A percentile compares a stretch with the other conserved stretches of the same genome.
Conservation (phyloP, 2,888 invertebrate genomes). For the Meteorus colon region DNA sequence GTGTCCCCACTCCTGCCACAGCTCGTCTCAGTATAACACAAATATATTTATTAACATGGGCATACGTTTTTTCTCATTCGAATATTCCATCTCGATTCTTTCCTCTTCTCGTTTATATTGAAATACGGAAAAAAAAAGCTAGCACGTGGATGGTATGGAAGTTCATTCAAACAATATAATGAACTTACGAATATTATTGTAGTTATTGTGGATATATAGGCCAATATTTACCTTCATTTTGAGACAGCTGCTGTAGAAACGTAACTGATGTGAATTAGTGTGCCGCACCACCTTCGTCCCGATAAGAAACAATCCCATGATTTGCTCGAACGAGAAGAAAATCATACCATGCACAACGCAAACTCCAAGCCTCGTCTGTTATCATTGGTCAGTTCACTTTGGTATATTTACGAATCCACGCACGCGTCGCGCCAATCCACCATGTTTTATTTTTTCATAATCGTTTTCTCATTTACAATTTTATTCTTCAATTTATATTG, state of each 20-base stretch:
- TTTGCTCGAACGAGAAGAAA: constrained; percentile 10
- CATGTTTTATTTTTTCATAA: background rate
- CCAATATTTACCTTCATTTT: constrained; percentile 67
- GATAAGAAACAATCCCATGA: constrained; percentile 70
- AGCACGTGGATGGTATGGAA: background rate
- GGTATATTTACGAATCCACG: background rate
- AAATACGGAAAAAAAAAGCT: background rate
- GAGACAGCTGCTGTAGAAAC: constrained; percentile 62
- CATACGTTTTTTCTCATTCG: background rate
- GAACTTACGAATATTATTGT: background rate
- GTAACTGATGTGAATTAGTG: constrained; percentile 62
- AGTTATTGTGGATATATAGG: constrained; percentile 26
- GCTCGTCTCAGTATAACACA: background rate
- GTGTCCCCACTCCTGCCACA: no score
- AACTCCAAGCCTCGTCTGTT: background rate
- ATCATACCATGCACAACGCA: constrained; percentile 4
- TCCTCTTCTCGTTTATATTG: background rate
- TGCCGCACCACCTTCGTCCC: constrained; percentile 60
- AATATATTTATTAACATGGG: background rate
- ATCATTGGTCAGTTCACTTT: background rate
- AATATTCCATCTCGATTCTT: background rate
- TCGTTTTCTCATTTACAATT: background rate
- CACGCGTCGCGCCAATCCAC: background rate
- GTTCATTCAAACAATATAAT: background rate
- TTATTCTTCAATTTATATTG: background rate